A percentile compares a stretch with the other conserved stretches of the same genome.
Evolutionary conservation across 2,113 vertebrate genomes (phyloP).

Genomic region (Coryphaenoides rupestris): DNA sequence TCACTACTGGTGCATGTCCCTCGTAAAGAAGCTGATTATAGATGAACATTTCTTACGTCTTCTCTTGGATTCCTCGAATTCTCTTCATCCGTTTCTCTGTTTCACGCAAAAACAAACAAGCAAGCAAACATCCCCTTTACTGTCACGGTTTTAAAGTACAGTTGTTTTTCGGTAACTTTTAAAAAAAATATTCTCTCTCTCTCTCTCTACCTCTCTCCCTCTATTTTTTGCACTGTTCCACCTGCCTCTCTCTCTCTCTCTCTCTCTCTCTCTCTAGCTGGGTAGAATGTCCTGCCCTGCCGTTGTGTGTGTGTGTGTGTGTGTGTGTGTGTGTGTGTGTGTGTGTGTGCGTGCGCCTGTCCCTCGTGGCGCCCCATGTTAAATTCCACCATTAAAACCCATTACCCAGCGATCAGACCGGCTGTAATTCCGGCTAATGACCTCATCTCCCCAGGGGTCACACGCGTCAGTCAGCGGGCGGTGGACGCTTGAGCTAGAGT

Average conservation of each 20-base stretch:
- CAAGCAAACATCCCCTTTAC: too few species aligned
- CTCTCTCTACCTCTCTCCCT: too few species aligned
- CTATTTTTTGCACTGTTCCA: background rate
- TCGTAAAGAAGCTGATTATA: too few species aligned
- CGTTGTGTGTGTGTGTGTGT: background rate
- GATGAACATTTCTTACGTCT: too few species aligned
- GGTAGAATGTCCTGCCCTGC: background rate
- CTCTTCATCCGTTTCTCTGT: too few species aligned
- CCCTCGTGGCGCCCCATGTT: constrained; percentile 70
- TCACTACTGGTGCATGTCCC: too few species aligned
- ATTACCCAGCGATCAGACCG: constrained; percentile 79
- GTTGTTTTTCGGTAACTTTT: too few species aligned
- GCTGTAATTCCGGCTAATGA: constrained; percentile 78
- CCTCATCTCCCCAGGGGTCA: constrained; percentile 80
- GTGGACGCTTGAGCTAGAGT: constrained; percentile 67
- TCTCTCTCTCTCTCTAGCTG: background rate
- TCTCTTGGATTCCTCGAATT: too few species aligned
- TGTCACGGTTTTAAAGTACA: too few species aligned
- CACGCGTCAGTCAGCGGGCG: constrained; percentile 49
- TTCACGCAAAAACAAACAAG: too few species aligned
- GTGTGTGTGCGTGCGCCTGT: constrained; percentile 28
- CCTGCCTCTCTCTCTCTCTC: background rate
- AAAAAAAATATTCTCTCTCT: too few species aligned
- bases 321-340: constrained; percentile 27
- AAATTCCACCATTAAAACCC: constrained; percentile 77